Base-by-base conservation (phyloP, 2,888 invertebrate species). In the Amaurobius ferox region DNA sequence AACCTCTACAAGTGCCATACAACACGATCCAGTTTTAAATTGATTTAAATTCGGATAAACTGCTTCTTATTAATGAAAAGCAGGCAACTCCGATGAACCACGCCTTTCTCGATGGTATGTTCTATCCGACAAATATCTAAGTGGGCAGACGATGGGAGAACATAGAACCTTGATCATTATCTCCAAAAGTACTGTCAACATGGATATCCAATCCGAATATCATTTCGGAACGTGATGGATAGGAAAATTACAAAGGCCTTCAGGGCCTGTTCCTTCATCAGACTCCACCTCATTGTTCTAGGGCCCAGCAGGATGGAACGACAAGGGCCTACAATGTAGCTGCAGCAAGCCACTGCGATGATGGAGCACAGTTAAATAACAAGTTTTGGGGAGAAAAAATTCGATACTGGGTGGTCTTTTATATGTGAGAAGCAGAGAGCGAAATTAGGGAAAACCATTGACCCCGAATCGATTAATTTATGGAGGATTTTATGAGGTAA, bases 181-280 rank as follows among this genome's bases (percentile, higher is more conserved):
- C 55, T 55, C 23, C 55, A 55, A 55, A 30, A 16, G 64, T n/a
- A n/a, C 29, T 64, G 64, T 64, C 64, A 64, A 30, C 64, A 64
- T 64, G 9, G 64, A 64, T 64, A 64, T 29, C 64, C 64, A 29
- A 64, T 64, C 64, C 64, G 64, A 64, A 64, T 64, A 64, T 64
- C 64, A 64, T 64, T 64, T 30, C n/a, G 11, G 16, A 30, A 13
- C 1, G n/a, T 64, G 30, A 64, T 64, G 64, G 30, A 64, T 64
- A 13, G 30, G n/a, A 64, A 30, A 29, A 30, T 64, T 64, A 30
- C 29, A 29, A 30, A 30, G 30, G 64, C 3, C 64, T n/a, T 13
- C 64, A 2, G n/a, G 64, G 29, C n/a, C 30, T 1, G 11, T 64
- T 29, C 30, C 30, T 64, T 55, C 55, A 55, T 55, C 55, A 55